Conservation (phyloP, 1,140 invertebrate genomes). For the Drosophila truncata region DNA sequence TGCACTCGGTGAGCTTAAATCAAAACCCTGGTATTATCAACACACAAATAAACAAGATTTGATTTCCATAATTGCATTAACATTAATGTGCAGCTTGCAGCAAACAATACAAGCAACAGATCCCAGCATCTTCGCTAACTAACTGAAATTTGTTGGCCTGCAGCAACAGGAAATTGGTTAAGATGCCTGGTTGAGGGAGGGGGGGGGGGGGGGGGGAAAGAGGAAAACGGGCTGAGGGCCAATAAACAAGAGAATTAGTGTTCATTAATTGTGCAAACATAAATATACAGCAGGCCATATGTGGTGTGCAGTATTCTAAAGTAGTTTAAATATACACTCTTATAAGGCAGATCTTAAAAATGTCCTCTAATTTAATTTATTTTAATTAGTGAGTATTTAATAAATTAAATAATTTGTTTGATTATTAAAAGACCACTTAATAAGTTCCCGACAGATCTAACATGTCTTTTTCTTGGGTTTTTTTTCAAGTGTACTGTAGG, state of each 20-base stretch:
- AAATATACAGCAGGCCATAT: conserved; percentile 44
- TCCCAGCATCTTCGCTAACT: conserved; percentile 23
- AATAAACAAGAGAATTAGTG: conserved; percentile 62
- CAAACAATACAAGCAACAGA: conserved; percentile 26
- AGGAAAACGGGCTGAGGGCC: conserved; percentile 4
- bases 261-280: conserved; percentile 68
- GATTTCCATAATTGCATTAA: conserved; percentile 65
- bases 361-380: not conserved
- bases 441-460: too few relatives aligned
- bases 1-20: conserved; percentile 9
- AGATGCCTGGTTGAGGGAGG: not conserved
- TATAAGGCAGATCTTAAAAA: not conserved
- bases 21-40: conserved; percentile 46
- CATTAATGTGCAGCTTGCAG: conserved; percentile 51
- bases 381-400: not conserved
- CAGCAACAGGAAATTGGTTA: conserved; percentile 43
- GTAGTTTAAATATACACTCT: conserved; percentile 38
- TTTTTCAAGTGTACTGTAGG: not conserved
- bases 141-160: conserved; percentile 24
- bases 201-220: not conserved
- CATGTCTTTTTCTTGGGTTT: too few relatives aligned
- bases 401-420: too few relatives aligned
- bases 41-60: conserved; percentile 42
- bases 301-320: conserved; percentile 16
- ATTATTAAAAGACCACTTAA: not conserved